Conservation (phyloP, 2,888 invertebrate species). For the Eledona agricola region DNA sequence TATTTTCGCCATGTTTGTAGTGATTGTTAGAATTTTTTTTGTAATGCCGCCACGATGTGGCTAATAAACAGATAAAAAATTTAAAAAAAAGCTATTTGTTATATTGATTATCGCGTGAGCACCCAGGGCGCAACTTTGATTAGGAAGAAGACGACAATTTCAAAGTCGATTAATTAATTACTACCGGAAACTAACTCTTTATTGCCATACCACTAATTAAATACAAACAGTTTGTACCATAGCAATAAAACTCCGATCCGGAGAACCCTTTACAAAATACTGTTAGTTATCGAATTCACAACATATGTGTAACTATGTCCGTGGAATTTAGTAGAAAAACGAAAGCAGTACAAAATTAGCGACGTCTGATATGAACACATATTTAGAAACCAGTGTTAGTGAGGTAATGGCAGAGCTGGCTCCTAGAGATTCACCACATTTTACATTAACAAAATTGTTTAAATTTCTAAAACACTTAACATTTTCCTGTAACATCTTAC, state of each 20-base stretch:
- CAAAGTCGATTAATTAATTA: constrained; percentile 6
- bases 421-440: constrained; percentile 57
- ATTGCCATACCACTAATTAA: constrained; percentile 62
- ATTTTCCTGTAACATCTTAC: constrained; percentile 44
- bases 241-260: constrained; percentile 45
- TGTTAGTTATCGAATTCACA: constrained; percentile 51
- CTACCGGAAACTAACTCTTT: constrained; percentile 63
- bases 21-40: too few relatives aligned
- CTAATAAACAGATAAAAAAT: too few relatives aligned
- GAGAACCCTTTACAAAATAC: constrained; percentile 49
- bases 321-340: constrained; percentile 49
- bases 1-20: too few relatives aligned
- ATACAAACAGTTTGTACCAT: constrained; percentile 59
- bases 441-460: constrained; percentile 53
- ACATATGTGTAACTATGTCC: constrained; percentile 35
- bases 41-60: too few relatives aligned
- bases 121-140: too few relatives aligned
- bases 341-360: constrained; percentile 56
- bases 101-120: too few relatives aligned
- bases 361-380: constrained; percentile 59
- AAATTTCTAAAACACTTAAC: constrained; percentile 45
- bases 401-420: constrained; percentile 60
- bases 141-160: too few relatives aligned
- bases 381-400: constrained; percentile 56
- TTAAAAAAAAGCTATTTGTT: too few relatives aligned